Base-by-base conservation (phyloP, 2,888 invertebrate species). In the Epinotia bilunana region DNA sequence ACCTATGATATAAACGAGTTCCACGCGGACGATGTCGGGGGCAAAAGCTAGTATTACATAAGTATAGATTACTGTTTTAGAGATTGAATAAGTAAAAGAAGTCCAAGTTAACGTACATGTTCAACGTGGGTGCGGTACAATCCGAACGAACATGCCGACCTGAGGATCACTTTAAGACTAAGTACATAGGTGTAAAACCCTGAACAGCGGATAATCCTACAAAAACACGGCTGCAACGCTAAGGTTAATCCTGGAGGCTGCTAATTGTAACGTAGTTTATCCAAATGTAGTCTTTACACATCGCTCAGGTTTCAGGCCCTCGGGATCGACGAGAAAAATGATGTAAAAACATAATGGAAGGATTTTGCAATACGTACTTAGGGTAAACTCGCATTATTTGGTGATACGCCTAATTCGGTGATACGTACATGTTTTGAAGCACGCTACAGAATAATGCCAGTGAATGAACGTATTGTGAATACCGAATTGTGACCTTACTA, bases 191-290 rank as follows among this genome's bases (percentile, higher is more conserved):
- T 65, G 63, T 46, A 63, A 65, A 53, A n/a, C 13, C 65, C 16
- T 18, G 9, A 33, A 28, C 5, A 28, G 33, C 18, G 18, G 5
- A 58, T 18, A 23, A 68, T 43, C 43, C 58, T 43, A 18, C 53
- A 18, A 18, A 65, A 28, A 39, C 12, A 18, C 33, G n/a, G 23
- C 16, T 18, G 55, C 33, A 57, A 57, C 53, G 67, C 18, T 57
- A 65, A 23, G 43, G 43, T 68, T 39, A 68, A 68, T 57, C 68
- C 58, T 16, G 16, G 18, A 64, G 28, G 23, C 33, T 23, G 53
- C 67, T 58, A 23, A 65, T 39, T 68, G 68, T 68, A 68, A 57
- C 43, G 39, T n/a, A 43, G 39, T 39, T 16, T 58, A 39, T n/a
- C 16, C 23, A 57, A 67, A 67, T 13, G 39, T 11, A 39, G 3